phyloP scores from a whole-genome alignment of 2,797 vertebrate genomes.

The Morelia viridis region DNA sequence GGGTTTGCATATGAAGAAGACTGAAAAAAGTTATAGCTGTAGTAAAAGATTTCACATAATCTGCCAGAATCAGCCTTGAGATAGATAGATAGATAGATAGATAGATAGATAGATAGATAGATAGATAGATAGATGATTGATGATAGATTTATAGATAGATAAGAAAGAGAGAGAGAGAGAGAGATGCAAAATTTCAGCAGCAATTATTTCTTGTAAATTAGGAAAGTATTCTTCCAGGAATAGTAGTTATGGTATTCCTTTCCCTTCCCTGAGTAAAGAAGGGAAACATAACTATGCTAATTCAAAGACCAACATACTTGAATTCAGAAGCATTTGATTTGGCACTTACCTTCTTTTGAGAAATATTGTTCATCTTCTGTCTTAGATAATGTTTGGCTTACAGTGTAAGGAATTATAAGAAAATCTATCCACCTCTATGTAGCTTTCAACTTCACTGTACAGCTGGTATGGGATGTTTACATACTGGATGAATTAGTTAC shows the following conservation, averaged over 20 bases:
- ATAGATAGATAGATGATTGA: too few species aligned
- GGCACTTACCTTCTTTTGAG: slow-evolving; percentile 11
- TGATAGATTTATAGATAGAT: too few species aligned
- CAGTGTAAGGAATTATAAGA: too few species aligned
- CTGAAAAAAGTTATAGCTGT: slow-evolving; percentile 1
- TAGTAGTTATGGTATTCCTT: not conserved
- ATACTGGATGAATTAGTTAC: not conserved
- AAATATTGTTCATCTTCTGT: not conserved
- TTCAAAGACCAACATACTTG: slow-evolving; percentile 20
- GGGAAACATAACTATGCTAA: not conserved
- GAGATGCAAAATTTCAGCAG: slow-evolving; percentile 22
- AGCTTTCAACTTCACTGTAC: not conserved
- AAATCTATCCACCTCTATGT: not conserved
- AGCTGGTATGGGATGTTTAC: not conserved
- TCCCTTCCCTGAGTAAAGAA: too few species aligned
- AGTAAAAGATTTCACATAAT: slow-evolving; percentile 9
- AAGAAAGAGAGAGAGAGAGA: too few species aligned
- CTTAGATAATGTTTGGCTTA: not conserved
- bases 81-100: too few species aligned
- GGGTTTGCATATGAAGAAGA: slow-evolving; percentile 22
- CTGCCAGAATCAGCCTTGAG: slow-evolving; percentile 18
- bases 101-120: too few species aligned
- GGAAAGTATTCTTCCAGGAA: not conserved
- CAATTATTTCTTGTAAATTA: not conserved
- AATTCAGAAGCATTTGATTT: slow-evolving; percentile 25